A percentile compares a stretch with the other conserved stretches of the same genome.
Conservation (phyloP, 2,888 invertebrate species). For the Baronia brevicornis region DNA sequence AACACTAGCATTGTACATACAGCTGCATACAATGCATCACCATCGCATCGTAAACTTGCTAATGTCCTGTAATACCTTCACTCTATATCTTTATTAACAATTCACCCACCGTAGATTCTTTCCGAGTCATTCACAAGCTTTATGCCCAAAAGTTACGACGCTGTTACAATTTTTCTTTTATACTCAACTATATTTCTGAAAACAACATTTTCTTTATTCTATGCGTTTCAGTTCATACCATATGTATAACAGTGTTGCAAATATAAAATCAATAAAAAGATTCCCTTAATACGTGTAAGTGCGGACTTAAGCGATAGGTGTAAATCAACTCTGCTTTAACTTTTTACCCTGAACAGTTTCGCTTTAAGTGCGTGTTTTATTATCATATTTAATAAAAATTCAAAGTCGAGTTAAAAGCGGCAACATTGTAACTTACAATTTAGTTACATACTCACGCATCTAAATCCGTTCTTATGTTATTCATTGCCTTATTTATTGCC, state of each 20-base stretch:
- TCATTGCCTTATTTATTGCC: conserved; percentile 22
- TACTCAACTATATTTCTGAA: conserved; percentile 67
- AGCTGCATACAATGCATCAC: conserved; percentile 58
- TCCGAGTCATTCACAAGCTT: conserved; percentile 64
- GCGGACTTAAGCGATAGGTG: conserved; percentile 54
- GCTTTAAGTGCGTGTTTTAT: conserved; percentile 45
- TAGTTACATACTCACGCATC: conserved; percentile 21
- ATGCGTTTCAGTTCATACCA: conserved; percentile 69
- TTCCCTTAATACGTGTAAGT: conserved; percentile 34
- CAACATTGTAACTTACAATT: conserved; percentile 41
- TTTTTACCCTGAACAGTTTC: conserved; percentile 50
- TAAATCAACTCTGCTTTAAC: conserved; percentile 59
- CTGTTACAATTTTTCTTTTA: conserved; percentile 67
- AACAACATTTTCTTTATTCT: conserved; percentile 72
- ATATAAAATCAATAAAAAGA: conserved; percentile 57
- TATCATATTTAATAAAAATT: conserved; percentile 49
- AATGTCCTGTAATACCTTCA: conserved; percentile 66
- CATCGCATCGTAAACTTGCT: conserved; percentile 62
- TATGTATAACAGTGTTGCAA: conserved; percentile 63
- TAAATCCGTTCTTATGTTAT: conserved; percentile 22
- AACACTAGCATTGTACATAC: conserved; percentile 28
- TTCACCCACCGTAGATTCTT: conserved; percentile 65
- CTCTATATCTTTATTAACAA: conserved; percentile 74
- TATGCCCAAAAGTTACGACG: conserved; percentile 65
- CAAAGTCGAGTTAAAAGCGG: conserved; percentile 37